phyloP scores from a whole-genome alignment of 2,797 vertebrate species.

The Craterocephalus amniculus region DNA sequence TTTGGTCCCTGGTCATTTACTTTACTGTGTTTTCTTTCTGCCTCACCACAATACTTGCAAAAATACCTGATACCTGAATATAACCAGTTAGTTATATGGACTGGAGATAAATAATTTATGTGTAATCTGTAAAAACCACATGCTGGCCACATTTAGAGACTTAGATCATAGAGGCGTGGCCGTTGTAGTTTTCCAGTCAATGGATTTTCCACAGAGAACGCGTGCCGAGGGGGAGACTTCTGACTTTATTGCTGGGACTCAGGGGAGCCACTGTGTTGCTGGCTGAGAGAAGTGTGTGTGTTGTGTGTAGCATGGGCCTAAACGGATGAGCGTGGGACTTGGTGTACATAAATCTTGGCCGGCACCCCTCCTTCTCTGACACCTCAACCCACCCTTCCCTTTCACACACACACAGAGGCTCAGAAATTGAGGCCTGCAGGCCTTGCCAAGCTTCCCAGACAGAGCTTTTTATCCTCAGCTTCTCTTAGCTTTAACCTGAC shows the following conservation, averaged over 20 bases:
- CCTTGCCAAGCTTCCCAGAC: conserved; percentile 56
- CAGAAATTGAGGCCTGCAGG: conserved; percentile 55
- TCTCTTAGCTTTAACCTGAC: conserved; percentile 70
- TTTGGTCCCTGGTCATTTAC: conserved; percentile 14
- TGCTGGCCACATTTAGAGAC: conserved; percentile 32
- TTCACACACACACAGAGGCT: conserved; percentile 55
- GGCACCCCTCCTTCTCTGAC: conserved; percentile 56
- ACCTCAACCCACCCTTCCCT: conserved; percentile 54
- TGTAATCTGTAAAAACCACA: conserved; percentile 31
- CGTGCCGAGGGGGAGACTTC: conserved; percentile 66
- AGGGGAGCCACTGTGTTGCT: conserved; percentile 68
- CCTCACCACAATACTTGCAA: conserved; percentile 1
- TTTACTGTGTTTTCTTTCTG: conserved; percentile 12
- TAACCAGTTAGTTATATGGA: conserved; percentile 11
- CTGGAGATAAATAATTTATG: conserved; percentile 12
- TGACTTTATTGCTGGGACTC: conserved; percentile 75
- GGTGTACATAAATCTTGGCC: conserved; percentile 79
- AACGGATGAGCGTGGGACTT: conserved; percentile 65
- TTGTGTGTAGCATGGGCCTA: conserved; percentile 54
- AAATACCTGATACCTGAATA: background rate
- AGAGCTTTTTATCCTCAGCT: conserved; percentile 64
- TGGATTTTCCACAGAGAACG: conserved; percentile 73
- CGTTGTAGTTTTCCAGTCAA: conserved; percentile 69
- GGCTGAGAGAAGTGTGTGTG: conserved; percentile 43
- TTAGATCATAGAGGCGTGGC: conserved; percentile 56